phyloP scores from a whole-genome alignment of 2,888 invertebrate genomes.

The Pycnomerus fuliginosus region DNA sequence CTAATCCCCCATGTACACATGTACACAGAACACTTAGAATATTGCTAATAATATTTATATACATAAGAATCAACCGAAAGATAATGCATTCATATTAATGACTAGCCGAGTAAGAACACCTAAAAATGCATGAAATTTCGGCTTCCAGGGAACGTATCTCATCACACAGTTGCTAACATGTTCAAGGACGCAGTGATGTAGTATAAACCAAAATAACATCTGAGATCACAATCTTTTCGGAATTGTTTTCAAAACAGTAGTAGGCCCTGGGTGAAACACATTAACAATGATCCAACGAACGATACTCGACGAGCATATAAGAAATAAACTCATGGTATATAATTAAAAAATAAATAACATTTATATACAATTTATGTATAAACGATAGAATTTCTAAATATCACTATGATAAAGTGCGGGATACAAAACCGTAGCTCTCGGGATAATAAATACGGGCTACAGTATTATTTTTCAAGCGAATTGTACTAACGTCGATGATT shows the following conservation, averaged over 20 bases:
- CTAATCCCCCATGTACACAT: conserved; percentile 32
- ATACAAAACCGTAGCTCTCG: conserved; percentile 18
- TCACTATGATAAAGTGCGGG: conserved; percentile 21
- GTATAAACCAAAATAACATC: conserved; percentile 4
- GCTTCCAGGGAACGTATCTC: conserved; percentile 14
- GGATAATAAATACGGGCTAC: conserved; percentile 19
- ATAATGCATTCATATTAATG: conserved; percentile 14
- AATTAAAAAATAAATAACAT: conserved; percentile 37
- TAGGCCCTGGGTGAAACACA: conserved; percentile 10
- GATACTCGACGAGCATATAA: background rate
- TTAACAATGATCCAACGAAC: conserved; percentile 11
- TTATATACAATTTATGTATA: conserved; percentile 37
- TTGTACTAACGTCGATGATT: conserved; percentile 23
- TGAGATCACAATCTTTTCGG: conserved; percentile 16
- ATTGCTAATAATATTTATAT: conserved; percentile 39
- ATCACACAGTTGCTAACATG: conserved; percentile 6
- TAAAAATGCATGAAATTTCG: conserved; percentile 15
- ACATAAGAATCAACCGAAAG: conserved; percentile 31
- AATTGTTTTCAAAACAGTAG: conserved; percentile 5
- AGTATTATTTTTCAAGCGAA: conserved; percentile 20
- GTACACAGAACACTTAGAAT: conserved; percentile 36
- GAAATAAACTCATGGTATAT: background rate
- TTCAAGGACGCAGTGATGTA: conserved; percentile 14
- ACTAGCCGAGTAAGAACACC: conserved; percentile 7
- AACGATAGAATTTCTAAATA: conserved; percentile 29